Evolutionary conservation across 2,888 invertebrate genomes (phyloP).

Genomic region (Stegana nigrithorax): DNA sequence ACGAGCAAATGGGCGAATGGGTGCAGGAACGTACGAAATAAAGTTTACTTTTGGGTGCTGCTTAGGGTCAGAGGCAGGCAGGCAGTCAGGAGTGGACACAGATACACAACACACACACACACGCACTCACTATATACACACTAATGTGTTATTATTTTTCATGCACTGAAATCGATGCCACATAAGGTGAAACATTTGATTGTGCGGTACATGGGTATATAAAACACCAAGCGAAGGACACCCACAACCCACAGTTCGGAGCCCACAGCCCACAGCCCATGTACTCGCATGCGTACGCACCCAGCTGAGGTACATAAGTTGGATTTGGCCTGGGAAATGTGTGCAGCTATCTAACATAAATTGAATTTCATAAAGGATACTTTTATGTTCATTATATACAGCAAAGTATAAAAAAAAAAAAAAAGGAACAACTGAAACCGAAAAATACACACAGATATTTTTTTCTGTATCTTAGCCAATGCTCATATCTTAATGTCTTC

Average conservation of each 20-base stretch:
- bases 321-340: not conserved
- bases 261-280: not conserved
- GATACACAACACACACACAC: not conserved
- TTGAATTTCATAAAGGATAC: slow-evolving; percentile 54
- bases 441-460: not conserved
- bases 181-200: slow-evolving; percentile 10
- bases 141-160: slow-evolving; percentile 54
- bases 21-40: slow-evolving; percentile 22
- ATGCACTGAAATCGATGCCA: slow-evolving; percentile 21
- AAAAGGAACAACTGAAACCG: slow-evolving; percentile 6
- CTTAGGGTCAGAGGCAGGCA: not conserved
- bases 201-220: too few species aligned
- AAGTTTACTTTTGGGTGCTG: not conserved
- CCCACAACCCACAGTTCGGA: too few species aligned
- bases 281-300: not conserved
- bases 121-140: slow-evolving; percentile 5
- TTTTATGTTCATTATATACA: slow-evolving; percentile 46
- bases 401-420: not conserved
- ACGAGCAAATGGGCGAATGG: not conserved
- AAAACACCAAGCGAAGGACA: too few species aligned
- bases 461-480: not conserved
- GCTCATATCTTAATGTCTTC: slow-evolving; percentile 16
- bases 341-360: slow-evolving; percentile 41
- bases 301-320: not conserved
- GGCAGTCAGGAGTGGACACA: not conserved